Evolutionary conservation across 1,140 invertebrate species (phyloP), one percentile per base, ranked within the genome.

Genomic region (Chelonus insularis): DNA sequence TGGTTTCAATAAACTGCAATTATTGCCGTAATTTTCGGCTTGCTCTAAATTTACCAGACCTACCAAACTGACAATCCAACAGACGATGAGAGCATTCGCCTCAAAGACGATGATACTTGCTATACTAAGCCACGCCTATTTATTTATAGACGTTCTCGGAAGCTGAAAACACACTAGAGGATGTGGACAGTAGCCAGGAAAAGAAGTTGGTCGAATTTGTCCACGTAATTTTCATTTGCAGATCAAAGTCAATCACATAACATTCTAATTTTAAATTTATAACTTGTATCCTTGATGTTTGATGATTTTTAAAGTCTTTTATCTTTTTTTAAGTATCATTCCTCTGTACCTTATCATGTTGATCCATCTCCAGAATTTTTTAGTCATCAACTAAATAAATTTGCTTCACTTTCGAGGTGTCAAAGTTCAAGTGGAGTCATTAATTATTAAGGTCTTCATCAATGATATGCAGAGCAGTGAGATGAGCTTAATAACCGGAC

Each of bases 131-230:
- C 58, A 37, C 58, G 48, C 58, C 58, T 50, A 41, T 43, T 60
- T 60, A 60, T 60, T 60, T 60, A 60, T 60, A 60, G 58, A 60
- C 36, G n/a, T 60, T 60, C 58, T 60, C 36, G 37, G 50, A 60
- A 60, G 34, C 34, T 55, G 34, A 55, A 39, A 37, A 25, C 37
- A 52, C 11, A 11, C 32, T 25, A 20, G 47, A 48, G 57, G 37
- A 43, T 54, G 36, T 60, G 48, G 58, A 60, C 58, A 48, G 58
- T 52, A 60, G 50, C 58, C 48, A 54, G 32, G 36, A 41, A 41
- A 32, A 52, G 32, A 43, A 60, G 43, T 60, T 52, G 25, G 47
- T 16, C 21, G 34, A 48, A 23, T 47, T 37, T 54, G 32, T 60
- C 20, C 16, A 51, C 21, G 11, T 52, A 29, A 11, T 52, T 54